Percentiles rank a stretch among this genome's conserved stretches.
phyloP scores from a whole-genome alignment of 2,888 invertebrate species.

The Augochlorella aurata region DNA sequence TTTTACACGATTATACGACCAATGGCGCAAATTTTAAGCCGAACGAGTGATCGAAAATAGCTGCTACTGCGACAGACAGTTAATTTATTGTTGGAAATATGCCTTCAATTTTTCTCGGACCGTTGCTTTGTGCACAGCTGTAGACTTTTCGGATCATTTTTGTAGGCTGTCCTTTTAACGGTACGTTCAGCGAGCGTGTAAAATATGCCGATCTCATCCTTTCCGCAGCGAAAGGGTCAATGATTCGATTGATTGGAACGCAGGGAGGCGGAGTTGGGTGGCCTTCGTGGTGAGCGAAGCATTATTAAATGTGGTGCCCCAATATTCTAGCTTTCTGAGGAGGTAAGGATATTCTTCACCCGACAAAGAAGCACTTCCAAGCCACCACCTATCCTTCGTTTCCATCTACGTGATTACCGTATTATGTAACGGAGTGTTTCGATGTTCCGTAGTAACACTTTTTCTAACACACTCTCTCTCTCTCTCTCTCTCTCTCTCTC shows the following conservation, averaged over 20 bases:
- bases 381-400: conserved; percentile 76
- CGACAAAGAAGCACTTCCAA: conserved; percentile 79
- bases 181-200: not conserved
- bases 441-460: conserved; percentile 73
- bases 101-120: not conserved
- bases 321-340: conserved; percentile 82
- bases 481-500: conserved; percentile 35
- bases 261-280: conserved; percentile 56
- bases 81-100: not conserved
- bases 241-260: conserved; percentile 3
- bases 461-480: conserved; percentile 51
- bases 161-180: not conserved
- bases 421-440: conserved; percentile 76
- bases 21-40: too few relatives aligned
- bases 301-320: conserved; percentile 80
- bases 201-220: not conserved
- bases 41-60: not conserved
- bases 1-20: not conserved
- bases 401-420: conserved; percentile 74
- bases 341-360: conserved; percentile 82
- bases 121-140: not conserved
- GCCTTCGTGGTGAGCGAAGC: conserved; percentile 71
- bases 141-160: not conserved
- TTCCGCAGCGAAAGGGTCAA: conserved; percentile 34
- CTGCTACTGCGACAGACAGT: not conserved